Percentiles rank a stretch among this genome's conserved stretches.
phyloP scores from a whole-genome alignment of 2,113 vertebrate genomes.

The Gadus macrocephalus region DNA sequence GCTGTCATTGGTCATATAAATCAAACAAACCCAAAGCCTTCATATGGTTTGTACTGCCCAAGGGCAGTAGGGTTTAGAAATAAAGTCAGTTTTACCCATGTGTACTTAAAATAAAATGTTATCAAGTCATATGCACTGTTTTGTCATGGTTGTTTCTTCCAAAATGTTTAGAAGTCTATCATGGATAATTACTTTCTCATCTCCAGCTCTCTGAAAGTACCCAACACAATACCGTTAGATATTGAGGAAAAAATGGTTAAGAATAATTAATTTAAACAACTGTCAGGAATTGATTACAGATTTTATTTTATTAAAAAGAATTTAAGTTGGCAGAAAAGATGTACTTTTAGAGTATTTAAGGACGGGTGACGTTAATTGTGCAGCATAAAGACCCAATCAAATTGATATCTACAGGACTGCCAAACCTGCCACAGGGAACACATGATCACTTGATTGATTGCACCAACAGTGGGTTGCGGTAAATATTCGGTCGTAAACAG shows the following conservation, averaged over 20 bases:
- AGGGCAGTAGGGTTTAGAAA: not conserved
- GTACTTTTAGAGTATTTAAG: conserved; percentile 84
- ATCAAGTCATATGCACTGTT: not conserved
- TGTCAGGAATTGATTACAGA: conserved; percentile 61
- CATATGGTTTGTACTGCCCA: not conserved
- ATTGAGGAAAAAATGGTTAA: not conserved
- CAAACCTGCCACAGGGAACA: conserved; percentile 31
- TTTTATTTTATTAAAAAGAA: conserved; percentile 74
- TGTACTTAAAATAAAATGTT: not conserved
- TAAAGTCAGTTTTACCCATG: not conserved
- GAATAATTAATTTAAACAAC: not conserved
- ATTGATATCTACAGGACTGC: conserved; percentile 91
- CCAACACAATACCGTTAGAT: not conserved
- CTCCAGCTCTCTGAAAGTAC: not conserved
- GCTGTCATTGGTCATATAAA: conserved; percentile 52
- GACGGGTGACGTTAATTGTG: conserved; percentile 81
- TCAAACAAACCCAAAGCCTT: not conserved
- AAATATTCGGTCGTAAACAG: conserved; percentile 44
- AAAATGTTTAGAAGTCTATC: not conserved
- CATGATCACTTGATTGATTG: conserved; percentile 26
- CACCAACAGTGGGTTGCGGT: not conserved
- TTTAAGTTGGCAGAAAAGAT: conserved; percentile 71
- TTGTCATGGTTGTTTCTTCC: too few species aligned
- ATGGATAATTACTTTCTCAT: not conserved
- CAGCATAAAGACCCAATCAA: conserved; percentile 71